Base-by-base conservation (phyloP, 2,113 vertebrate genomes). In the Aythya baeri region DNA sequence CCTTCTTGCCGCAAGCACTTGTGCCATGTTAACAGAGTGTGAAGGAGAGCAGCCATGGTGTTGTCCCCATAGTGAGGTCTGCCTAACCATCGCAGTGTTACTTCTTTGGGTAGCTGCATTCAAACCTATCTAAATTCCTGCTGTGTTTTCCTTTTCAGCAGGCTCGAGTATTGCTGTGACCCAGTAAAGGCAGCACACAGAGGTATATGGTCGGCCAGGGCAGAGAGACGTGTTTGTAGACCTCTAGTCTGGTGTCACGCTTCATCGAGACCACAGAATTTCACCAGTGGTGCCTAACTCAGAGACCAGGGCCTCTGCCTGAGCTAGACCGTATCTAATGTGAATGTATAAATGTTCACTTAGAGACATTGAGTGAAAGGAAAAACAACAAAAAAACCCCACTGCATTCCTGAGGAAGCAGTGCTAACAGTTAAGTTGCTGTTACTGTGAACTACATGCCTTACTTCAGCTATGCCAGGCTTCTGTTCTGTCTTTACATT, bases 21-120 rank as follows among this genome's bases (percentile, higher is more conserved):
- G n/a, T 50, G 46, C 27, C 29, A 49, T 18, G 17, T 20, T 79
- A 1, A 0, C 22, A 13, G 59, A 71, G 31, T 1, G 6, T 0
- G 0, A 55, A 50, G 44, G 31, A 67, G 52, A 81, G 31, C 26
- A 65, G 62, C 18, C n/a, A 1, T 1, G 8, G 31, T 34, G 18
- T 49, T 16, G 23, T 65, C 18, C 57, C 34, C 2, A 2, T 4
- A 4, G 43, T 3, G 0, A 20, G 13, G 3, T 59, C 36, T 41
- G 27, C 49, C 26, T 14, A 31, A 22, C 3, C 16, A 29, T 26
- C 26, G 22, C 61, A 22, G 6, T 27, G 50, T 62, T 65, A 49
- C 8, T 73, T 86, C 41, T 63, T 63, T 12, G 11, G 67, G 27
- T 27, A 49, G 52, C 6, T 54, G 10, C 9, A 41, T 12, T 79